Base-by-base conservation (phyloP, 2,888 invertebrate species). In the Hololepta plana region DNA sequence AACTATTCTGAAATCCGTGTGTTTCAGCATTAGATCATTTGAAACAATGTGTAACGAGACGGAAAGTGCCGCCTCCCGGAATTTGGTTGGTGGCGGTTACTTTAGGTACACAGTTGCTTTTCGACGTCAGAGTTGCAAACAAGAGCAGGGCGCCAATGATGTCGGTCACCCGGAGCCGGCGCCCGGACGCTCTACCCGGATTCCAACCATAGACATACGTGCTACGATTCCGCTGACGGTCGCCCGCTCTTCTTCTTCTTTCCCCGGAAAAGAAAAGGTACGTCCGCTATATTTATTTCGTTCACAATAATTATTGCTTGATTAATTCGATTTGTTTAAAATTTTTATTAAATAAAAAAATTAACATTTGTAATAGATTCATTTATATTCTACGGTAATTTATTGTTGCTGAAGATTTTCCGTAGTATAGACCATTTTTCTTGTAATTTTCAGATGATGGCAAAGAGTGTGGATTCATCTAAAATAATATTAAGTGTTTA, bases 91-190 rank as follows among this genome's bases (percentile, higher is more conserved):
- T 34, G 36, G 38, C 35, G 30, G 35, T 29, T 30, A 33, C 30
- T 27, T 26, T 32, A 36, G 39, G 42, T 40, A 41, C 40, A 49
- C 45, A 44, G 49, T 51, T 44, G 39, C 48, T 33, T 37, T 34
- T 33, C 31, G 34, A 40, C 42, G 43, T 43, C 43, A 42, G 39
- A 40, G 35, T 35, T 41, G 40, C 38, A 34, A 42, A 57, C 52
- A 38, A 50, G 46, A 45, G 56, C 51, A 52, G 53, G 53, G 55
- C 50, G 53, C 55, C 59, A 57, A 57, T 53, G 43, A 44, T 37
- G 40, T 39, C 31, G 57, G 51, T 50, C 59, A 52, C 53, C 56
- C 45, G 55, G 44, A 52, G 51, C 55, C 61, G 63, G 60, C 62
- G 58, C 59, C 58, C 53, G 55, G 51, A 59, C 30, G 38, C 34